Conservation (phyloP, 2,888 invertebrate genomes). For the Thera britannica region DNA sequence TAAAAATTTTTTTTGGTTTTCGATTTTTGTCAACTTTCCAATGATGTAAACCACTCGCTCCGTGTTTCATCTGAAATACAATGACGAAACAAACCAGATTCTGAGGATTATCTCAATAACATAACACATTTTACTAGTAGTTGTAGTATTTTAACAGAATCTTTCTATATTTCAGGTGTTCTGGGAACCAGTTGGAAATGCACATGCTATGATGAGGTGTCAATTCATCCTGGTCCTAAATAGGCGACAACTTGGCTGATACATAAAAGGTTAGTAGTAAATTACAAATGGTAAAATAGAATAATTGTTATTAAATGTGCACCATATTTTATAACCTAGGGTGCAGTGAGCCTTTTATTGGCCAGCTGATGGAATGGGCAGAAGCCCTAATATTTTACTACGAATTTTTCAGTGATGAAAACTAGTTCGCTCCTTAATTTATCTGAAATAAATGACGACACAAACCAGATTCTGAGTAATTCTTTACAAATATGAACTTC, state of each 20-base stretch:
- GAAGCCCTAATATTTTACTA: too few relatives aligned
- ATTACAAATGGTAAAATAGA: too few relatives aligned
- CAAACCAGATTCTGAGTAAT: conserved; percentile 53
- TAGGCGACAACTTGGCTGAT: neutral
- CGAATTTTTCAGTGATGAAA: neutral
- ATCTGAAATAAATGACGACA: conserved; percentile 3
- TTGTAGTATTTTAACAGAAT: neutral
- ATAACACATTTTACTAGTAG: neutral
- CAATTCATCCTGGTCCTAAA: neutral
- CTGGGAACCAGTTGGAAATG: neutral
- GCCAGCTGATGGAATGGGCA: too few relatives aligned
- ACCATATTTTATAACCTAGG: too few relatives aligned
- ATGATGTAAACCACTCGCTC: conserved; percentile 20
- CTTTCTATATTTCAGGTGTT: neutral
- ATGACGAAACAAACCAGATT: conserved; percentile 18
- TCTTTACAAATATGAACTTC: conserved; percentile 16
- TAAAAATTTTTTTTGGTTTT: too few relatives aligned
- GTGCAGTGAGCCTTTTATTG: too few relatives aligned
- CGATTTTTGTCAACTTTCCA: neutral
- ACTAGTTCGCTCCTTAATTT: conserved; percentile 16
- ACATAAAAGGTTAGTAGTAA: too few relatives aligned
- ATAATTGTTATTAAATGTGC: too few relatives aligned
- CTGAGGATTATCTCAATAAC: conserved; percentile 6
- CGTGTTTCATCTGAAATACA: conserved; percentile 8
- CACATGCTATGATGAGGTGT: neutral